Conservation (phyloP, 2,797 vertebrate genomes). For the Coendou prehensilis region DNA sequence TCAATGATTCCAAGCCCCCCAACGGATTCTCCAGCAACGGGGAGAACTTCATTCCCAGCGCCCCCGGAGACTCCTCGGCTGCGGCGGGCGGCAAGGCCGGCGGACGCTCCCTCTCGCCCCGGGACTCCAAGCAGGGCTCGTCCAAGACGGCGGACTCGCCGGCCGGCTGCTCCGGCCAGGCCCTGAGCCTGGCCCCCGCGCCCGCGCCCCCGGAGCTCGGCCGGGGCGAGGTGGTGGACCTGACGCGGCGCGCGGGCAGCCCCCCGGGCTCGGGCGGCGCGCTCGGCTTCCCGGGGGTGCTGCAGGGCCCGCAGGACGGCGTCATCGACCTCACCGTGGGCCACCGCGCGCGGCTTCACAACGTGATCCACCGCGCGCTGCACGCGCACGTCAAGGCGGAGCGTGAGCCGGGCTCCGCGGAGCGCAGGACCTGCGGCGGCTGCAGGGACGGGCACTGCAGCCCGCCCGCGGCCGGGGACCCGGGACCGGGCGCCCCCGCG, state of each 20-base stretch:
- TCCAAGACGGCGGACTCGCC: constrained; percentile 91
- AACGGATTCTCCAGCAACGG: constrained; percentile 94
- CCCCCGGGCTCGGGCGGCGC: constrained; percentile 88
- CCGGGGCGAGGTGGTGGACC: constrained; percentile 93
- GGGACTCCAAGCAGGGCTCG: constrained; percentile 92
- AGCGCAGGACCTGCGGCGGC: constrained; percentile 91
- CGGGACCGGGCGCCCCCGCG: constrained; percentile 87
- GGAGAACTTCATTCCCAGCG: constrained; percentile 92
- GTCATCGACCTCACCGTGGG: constrained; percentile 98
- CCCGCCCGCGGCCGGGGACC: constrained; percentile 89
- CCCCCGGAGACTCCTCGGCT: constrained; percentile 89
- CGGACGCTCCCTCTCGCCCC: constrained; percentile 90
- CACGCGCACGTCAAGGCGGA: constrained; percentile 95
- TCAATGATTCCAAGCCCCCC: constrained; percentile 93
- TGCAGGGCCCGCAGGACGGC: constrained; percentile 93
- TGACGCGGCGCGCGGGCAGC: constrained; percentile 94
- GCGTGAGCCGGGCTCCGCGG: constrained; percentile 91
- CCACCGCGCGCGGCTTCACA: constrained; percentile 95
- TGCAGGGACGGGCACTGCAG: constrained; percentile 92
- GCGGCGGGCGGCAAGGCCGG: constrained; percentile 91
- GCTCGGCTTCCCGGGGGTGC: constrained; percentile 89
- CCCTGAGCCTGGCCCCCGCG: constrained; percentile 88
- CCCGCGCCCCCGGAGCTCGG: constrained; percentile 89
- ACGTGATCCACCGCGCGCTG: constrained; percentile 95
- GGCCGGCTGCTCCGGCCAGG: constrained; percentile 92